Percentiles rank a stretch among this genome's conserved stretches.
These are phyloP conservation scores for Ahaetulla prasina DNA, from an alignment of 2,113 vertebrate genomes.

Conservation along the genomic window DNA sequence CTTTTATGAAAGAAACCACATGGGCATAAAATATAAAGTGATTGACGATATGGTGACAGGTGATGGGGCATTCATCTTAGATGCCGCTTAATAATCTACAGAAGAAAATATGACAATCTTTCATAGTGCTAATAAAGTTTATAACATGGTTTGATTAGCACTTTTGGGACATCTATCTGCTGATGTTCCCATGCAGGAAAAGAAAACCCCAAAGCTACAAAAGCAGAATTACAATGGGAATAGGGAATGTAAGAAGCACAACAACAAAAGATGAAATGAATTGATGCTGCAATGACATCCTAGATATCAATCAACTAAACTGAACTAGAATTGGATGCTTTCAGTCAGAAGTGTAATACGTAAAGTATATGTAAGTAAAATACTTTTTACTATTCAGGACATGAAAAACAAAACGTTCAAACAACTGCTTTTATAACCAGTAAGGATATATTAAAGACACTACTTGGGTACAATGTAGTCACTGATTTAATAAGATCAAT, in stretches of 20 bases:
- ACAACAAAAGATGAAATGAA: neutral
- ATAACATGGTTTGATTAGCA: neutral
- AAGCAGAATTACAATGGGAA: neutral
- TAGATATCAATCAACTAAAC: neutral
- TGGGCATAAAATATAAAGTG: neutral
- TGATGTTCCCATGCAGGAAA: neutral
- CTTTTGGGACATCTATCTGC: neutral
- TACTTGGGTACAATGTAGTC: neutral
- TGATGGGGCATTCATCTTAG: neutral
- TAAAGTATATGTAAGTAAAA: no score
- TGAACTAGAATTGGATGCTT: neutral
- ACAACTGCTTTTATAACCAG: neutral
- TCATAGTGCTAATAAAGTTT: neutral
- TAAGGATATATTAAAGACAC: neutral
- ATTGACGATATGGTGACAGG: neutral
- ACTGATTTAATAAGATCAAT: neutral
- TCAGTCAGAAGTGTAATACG: neutral
- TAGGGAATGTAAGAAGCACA: neutral
- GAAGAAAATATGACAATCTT: neutral
- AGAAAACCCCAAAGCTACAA: neutral
- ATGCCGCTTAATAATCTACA: neutral
- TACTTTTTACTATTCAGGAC: neutral
- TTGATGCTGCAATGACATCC: neutral
- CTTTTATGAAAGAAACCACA: neutral
- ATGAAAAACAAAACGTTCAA: neutral